These are phyloP conservation scores for crab-eating macaque (Macaca fascicularis) DNA, from an alignment of 2,113 vertebrate genomes.

Conservation along the genomic window T2T-MFA8v1.1 NC_088375.1:4700001-4700500, in stretches of 20 bases:
- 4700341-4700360: neutral
- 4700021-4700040: neutral
- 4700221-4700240: neutral
- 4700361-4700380: neutral
- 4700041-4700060: neutral
- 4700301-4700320: too few species aligned
- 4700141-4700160: neutral
- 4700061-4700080: neutral
- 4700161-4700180: neutral
- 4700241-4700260: neutral
- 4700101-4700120: neutral
- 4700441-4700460: neutral
- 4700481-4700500: neutral
- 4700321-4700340: neutral
- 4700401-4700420: neutral
- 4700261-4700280: neutral
- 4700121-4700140: neutral
- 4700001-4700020: neutral
- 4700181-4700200: neutral
- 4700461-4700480: neutral
- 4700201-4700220: neutral
- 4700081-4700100: neutral
- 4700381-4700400: neutral
- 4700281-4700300: neutral
- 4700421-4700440: neutral